Base-by-base conservation (phyloP, 2,888 invertebrate species). In the Dryadula phaetusa region DNA sequence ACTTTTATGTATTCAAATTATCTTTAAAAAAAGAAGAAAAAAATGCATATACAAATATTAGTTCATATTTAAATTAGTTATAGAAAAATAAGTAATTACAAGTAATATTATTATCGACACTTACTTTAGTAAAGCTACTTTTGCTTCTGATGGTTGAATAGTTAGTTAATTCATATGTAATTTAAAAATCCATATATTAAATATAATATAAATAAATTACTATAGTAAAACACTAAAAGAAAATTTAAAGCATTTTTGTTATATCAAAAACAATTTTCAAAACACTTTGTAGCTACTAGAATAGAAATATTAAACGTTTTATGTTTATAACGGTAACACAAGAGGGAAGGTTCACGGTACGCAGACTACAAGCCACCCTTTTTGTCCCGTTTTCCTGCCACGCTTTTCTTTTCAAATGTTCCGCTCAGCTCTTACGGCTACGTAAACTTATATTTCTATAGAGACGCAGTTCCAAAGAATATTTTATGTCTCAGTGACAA, bases 331-430 rank as follows among this genome's bases (percentile, higher is more conserved):
- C 12, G 12, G 28, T 20, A 46, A 28, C 32, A 60, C 25, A 53
- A 34, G 42, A 71, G 74, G 28, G 6, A 32, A 60, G 46, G 46
- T 44, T 60, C 60, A 46, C 42, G 42, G 70, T 75, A 78, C 75
- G 78, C 78, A 82, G 81, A 81, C 82, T 84, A 83, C 82, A 81
- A 76, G 81, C 78, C 81, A 82, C 80, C 82, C 82, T 85, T 86
- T 88, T 88, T 89, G 82, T 82, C 77, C 81, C 77, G 80, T 83
- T 88, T 86, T 86, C 84, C 86, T 85, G 83, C 80, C 84, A 83
- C 80, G 83, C 81, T 87, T 86, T 83, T 82, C 83, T 85, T 86
- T 86, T 84, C 83, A 81, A 79, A 82, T 81, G 77, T 78, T 72
- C 72, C 80, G 77, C 70, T 85, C 83, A 78, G 67, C 76, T 84